phyloP scores from a whole-genome alignment of 2,113 vertebrate species.

The Manacus vitellinus region DNA sequence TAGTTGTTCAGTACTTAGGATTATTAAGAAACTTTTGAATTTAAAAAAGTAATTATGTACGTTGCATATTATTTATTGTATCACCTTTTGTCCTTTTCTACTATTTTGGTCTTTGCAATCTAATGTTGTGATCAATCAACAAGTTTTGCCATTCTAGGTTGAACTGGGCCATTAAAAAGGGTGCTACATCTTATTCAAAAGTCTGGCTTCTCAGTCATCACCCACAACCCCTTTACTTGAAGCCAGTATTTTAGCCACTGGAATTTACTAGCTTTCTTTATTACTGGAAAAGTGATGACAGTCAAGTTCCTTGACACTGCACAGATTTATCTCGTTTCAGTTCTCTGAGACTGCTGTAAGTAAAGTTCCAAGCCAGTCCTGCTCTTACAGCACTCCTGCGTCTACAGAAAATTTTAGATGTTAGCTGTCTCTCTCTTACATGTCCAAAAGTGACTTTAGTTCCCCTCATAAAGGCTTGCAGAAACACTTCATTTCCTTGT shows the following conservation, averaged over 20 bases:
- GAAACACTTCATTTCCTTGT: background rate
- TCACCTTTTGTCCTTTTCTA: background rate
- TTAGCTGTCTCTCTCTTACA: background rate
- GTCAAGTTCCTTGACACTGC: background rate
- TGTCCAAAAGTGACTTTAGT: background rate
- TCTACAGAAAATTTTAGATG: background rate
- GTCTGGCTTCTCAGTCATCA: background rate
- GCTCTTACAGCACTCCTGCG: background rate
- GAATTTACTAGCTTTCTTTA: background rate
- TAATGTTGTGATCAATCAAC: background rate
- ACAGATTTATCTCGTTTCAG: background rate
- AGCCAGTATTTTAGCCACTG: background rate
- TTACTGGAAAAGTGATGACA: background rate
- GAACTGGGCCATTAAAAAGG: background rate
- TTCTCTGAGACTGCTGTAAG: background rate
- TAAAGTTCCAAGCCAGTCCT: background rate
- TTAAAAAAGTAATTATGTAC: background rate
- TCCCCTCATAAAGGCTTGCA: background rate
- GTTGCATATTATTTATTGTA: background rate
- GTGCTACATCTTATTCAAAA: background rate
- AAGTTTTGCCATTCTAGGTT: background rate
- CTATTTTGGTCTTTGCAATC: background rate
- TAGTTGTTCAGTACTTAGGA: background rate
- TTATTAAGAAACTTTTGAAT: background rate
- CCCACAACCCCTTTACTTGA: background rate